Evolutionary conservation across 1,140 invertebrate genomes (phyloP), one percentile per base, ranked within the genome.

Genomic region (Solen grandis): DNA sequence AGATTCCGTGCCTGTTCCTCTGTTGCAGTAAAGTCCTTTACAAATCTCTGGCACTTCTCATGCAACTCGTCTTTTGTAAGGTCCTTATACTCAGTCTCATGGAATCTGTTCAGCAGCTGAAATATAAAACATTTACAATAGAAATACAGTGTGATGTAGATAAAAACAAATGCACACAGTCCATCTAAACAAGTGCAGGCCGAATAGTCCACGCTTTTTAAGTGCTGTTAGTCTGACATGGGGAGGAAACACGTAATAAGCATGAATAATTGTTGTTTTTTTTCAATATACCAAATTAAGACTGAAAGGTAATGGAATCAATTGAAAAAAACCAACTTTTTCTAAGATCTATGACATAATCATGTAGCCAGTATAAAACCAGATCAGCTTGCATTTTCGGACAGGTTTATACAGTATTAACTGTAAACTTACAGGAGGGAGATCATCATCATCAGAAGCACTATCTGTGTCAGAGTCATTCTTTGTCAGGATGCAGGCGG

Each of bases 401-500:
- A n/a, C n/a, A n/a, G n/a, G n/a, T n/a, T n/a, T n/a, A n/a, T n/a
- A n/a, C n/a, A n/a, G n/a, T n/a, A n/a, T n/a, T n/a, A n/a, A n/a
- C n/a, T n/a, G n/a, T n/a, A n/a, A n/a, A n/a, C n/a, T n/a, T 66
- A 66, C 38, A 14, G 38, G 63, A 41, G 63, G 63, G 14, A 66
- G 2, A n/a, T 66, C 63, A 41, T 66, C 63, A 66, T 66, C 63
- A 16, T 66, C 63, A 16, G 63, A 41, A 5, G 63, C 38, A 41
- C 35, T 50, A 25, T 66, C n/a, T 2, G 33, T 66, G 50, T 41
- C 33, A 4, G 1, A 66, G 38, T 66, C 63, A 22, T 66, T 25
- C 14, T 66, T 66, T 8, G 63, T 66, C 1, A 66, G 35, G n/a
- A 66, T 66, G 29, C 63, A 66, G 5, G 38, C 63, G 25, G 5